Base-by-base conservation (phyloP, 2,797 vertebrate species). In the Muscicapa striata region DNA sequence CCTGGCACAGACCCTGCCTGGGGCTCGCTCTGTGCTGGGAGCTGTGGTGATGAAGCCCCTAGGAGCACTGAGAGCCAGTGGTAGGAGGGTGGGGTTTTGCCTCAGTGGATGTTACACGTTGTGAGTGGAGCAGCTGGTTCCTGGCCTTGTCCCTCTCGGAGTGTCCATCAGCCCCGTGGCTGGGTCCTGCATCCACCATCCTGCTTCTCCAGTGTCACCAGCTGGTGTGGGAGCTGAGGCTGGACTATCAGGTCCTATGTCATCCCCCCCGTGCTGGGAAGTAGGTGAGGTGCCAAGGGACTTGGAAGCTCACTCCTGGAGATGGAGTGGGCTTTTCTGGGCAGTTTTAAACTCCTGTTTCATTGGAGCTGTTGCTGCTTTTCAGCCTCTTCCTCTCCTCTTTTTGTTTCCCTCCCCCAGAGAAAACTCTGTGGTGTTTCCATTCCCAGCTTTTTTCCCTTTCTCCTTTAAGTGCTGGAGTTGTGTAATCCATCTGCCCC, bases 131-230 rank as follows among this genome's bases (percentile, higher is more conserved):
- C 1, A 1, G 41, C 63, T 54, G 79, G 27, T 34, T 69, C 41
- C 63, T 29, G 76, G 41, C 64, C 52, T 80, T 0, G 0, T 26
- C 55, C 46, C 34, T 62, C 61, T 49, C 0, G 0, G 27, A 40
- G 45, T 1, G 5, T 22, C 40, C 0, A 0, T 43, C 34, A 20
- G 49, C 49, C 41, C 87, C 0, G 2, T 0, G 3, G 17, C 66
- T 4, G 5, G 7, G 14, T 73, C 76, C 77, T 88, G 36, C 73
- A 48, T 74, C 48, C 27, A 8, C 32, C 19, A 3, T 23, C 34
- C 41, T 75, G 62, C 55, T 88, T 34, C 55, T 45, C 48, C 73
- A 63, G 61, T 0, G 0, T 70, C 1, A 0, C 69, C 0, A 0
- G 40, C 62, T 0, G 0, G 52, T 3, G 12, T 1, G 5, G 59